phyloP scores from a whole-genome alignment of 2,113 vertebrate genomes.

The Lynx canadensis region DNA sequence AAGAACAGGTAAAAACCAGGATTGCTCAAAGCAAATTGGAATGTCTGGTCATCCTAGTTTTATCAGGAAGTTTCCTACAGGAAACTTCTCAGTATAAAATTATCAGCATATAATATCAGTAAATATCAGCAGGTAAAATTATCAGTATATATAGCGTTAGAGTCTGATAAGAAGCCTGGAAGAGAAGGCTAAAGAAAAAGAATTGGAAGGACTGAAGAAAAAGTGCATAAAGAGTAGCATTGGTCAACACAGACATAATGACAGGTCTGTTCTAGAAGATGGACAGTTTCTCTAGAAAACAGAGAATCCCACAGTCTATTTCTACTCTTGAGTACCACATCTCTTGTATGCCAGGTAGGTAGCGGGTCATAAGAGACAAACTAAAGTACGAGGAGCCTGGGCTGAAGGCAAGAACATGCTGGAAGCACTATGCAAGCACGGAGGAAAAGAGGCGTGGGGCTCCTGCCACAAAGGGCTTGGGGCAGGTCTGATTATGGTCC shows the following conservation, averaged over 20 bases:
- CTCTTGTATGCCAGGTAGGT: background rate
- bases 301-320: background rate
- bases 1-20: conserved; percentile 13
- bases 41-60: background rate
- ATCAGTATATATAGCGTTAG: background rate
- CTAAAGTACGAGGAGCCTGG: background rate
- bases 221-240: background rate
- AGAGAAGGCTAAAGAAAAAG: background rate
- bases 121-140: background rate
- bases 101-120: background rate
- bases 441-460: background rate
- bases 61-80: background rate
- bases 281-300: background rate
- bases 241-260: background rate
- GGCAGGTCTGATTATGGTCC: background rate
- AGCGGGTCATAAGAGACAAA: background rate
- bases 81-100: background rate
- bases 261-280: background rate
- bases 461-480: background rate
- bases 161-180: conserved; percentile 1
- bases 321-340: background rate
- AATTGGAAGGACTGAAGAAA: background rate
- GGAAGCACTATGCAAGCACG: background rate
- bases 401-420: background rate
- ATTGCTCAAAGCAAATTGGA: background rate